Percentiles rank a stretch among this genome's conserved stretches.
Evolutionary conservation across 2,888 invertebrate species (phyloP).

Genomic region (Apodemia duryi): DNA sequence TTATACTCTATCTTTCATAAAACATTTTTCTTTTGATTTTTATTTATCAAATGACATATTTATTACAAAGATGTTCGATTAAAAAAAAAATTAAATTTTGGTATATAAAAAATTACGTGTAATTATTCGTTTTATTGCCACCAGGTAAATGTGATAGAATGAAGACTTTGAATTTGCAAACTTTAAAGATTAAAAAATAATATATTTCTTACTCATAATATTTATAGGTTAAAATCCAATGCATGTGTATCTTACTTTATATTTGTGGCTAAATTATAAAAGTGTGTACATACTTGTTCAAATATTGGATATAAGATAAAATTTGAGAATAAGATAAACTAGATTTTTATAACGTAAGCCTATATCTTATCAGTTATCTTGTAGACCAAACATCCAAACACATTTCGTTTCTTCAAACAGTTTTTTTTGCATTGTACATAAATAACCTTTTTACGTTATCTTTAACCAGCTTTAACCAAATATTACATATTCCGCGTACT

Average conservation of each 20-base stretch:
- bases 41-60: too few species aligned
- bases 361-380: conserved; percentile 8
- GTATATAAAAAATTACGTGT: too few species aligned
- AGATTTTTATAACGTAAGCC: neutral
- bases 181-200: too few species aligned
- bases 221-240: too few species aligned
- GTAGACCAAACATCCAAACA: conserved; percentile 27
- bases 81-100: too few species aligned
- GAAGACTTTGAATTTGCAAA: too few species aligned
- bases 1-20: too few species aligned
- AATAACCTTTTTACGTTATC: conserved; percentile 1
- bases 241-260: neutral
- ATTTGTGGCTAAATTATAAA: neutral
- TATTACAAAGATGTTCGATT: too few species aligned
- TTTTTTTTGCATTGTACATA: conserved; percentile 7
- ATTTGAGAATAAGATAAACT: neutral
- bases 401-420: conserved; percentile 22
- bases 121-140: too few species aligned
- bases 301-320: neutral
- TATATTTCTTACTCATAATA: too few species aligned
- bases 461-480: neutral
- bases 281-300: neutral
- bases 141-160: too few species aligned
- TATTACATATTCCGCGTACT: neutral
- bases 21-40: too few species aligned